phyloP scores from a whole-genome alignment of 2,888 invertebrate species.

The Dichetophora obliterata region DNA sequence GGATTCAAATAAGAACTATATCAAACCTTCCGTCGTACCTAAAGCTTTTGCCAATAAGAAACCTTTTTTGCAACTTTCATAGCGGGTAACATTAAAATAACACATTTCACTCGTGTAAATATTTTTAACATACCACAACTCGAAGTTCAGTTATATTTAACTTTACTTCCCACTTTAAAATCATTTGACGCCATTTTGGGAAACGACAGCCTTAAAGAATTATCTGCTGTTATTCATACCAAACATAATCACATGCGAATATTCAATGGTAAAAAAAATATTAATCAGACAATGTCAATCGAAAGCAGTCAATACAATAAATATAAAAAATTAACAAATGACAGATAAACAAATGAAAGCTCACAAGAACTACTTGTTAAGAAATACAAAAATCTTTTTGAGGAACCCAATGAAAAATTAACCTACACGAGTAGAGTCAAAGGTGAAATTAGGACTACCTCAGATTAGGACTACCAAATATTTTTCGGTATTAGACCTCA shows the following conservation, averaged over 20 bases:
- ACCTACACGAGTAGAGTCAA: conserved; percentile 33
- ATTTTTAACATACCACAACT: conserved; percentile 3
- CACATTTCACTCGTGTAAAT: conserved; percentile 18
- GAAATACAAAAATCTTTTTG: conserved; percentile 14
- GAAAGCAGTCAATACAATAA: too few relatives aligned
- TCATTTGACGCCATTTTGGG: too few relatives aligned
- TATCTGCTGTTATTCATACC: conserved; percentile 18
- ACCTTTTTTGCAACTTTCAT: not conserved
- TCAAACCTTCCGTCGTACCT: too few relatives aligned
- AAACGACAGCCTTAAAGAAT: too few relatives aligned
- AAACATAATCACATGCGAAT: conserved; percentile 13
- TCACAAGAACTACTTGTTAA: not conserved
- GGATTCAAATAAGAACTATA: conserved; percentile 34
- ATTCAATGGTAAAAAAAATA: conserved; percentile 22
- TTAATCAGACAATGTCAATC: conserved; percentile 17
- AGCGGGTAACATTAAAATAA: not conserved
- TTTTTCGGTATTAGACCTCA: too few relatives aligned
- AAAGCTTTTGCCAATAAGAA: not conserved
- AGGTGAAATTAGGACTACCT: conserved; percentile 37
- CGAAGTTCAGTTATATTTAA: conserved; percentile 33
- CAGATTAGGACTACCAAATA: conserved; percentile 14
- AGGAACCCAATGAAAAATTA: conserved; percentile 39
- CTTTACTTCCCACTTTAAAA: conserved; percentile 25
- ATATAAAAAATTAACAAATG: too few relatives aligned
- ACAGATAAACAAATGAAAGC: not conserved